Evolutionary conservation across 2,888 invertebrate species (phyloP).

Genomic region (Orthosia gracilis): DNA sequence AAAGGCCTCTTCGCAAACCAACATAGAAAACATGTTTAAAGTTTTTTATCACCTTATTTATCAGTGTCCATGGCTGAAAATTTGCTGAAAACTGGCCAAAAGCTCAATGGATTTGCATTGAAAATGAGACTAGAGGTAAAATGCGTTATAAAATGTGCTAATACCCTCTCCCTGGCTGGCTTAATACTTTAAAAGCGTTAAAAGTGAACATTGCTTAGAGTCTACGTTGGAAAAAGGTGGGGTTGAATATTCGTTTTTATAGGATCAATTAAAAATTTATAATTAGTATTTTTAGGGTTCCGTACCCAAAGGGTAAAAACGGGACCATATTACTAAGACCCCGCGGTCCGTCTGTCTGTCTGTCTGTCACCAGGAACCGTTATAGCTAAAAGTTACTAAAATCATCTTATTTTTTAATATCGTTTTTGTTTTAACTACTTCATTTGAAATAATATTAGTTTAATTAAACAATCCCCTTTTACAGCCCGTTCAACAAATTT

Average conservation of each 20-base stretch:
- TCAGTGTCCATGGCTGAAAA: slow-evolving; percentile 51
- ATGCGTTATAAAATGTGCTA: slow-evolving; percentile 81
- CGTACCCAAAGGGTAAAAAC: too few relatives aligned
- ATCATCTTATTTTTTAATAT: too few relatives aligned
- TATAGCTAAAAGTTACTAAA: too few relatives aligned
- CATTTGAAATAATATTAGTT: too few relatives aligned
- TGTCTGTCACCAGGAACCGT: too few relatives aligned
- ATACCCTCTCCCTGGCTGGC: slow-evolving; percentile 67
- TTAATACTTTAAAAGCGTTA: slow-evolving; percentile 75
- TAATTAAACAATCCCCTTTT: too few relatives aligned
- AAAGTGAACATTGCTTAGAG: slow-evolving; percentile 64
- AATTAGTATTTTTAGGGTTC: neutral
- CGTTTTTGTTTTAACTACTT: too few relatives aligned
- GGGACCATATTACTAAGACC: too few relatives aligned
- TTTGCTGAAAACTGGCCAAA: slow-evolving; percentile 67
- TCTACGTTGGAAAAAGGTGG: neutral
- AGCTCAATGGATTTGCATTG: slow-evolving; percentile 83
- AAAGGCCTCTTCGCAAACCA: neutral
- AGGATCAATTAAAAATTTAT: neutral
- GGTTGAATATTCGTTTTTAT: neutral
- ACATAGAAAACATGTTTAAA: neutral
- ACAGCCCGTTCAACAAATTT: too few relatives aligned
- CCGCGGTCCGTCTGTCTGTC: too few relatives aligned
- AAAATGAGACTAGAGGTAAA: slow-evolving; percentile 81
- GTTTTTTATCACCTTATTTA: slow-evolving; percentile 17